Percentiles rank a stretch among this genome's conserved stretches.
These are phyloP conservation scores for Choreutis nemorana DNA, from an alignment of 2,888 invertebrate species.

Conservation along the genomic window DNA sequence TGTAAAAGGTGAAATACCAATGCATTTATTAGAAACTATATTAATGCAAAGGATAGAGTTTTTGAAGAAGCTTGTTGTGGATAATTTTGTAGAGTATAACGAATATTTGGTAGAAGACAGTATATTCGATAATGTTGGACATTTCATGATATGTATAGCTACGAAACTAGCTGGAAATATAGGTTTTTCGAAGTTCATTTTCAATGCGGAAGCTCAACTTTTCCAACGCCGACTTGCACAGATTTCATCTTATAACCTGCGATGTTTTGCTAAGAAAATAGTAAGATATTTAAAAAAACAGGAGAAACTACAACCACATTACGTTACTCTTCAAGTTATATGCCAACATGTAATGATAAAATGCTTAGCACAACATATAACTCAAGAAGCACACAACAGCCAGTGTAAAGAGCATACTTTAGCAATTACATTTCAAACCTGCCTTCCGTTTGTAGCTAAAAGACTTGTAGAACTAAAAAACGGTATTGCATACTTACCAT, in stretches of 20 bases:
- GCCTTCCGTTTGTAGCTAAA: constrained; percentile 57
- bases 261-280: constrained; percentile 41
- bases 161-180: constrained; percentile 29
- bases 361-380: constrained; percentile 37
- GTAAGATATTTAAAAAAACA: constrained; percentile 30
- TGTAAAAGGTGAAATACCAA: constrained; percentile 58
- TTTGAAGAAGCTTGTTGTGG: constrained; percentile 38
- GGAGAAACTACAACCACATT: constrained; percentile 14
- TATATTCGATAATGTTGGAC: constrained; percentile 65
- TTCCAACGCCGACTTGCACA: constrained; percentile 29
- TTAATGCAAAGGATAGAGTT: constrained; percentile 56
- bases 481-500: constrained; percentile 62
- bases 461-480: constrained; percentile 56
- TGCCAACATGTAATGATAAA: constrained; percentile 40
- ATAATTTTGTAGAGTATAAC: constrained; percentile 34
- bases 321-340: constrained; percentile 28
- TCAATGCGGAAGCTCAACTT: constrained; percentile 35
- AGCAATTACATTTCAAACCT: constrained; percentile 61
- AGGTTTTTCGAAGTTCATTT: constrained; percentile 32
- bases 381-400: constrained; percentile 19
- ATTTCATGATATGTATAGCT: constrained; percentile 60
- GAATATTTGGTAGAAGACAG: constrained; percentile 69
- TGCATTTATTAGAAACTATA: constrained; percentile 62
- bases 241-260: constrained; percentile 35
- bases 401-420: constrained; percentile 30